Percentiles rank a stretch among this genome's conserved stretches.
These are phyloP conservation scores for Orchestes rusci DNA, from an alignment of 2,888 invertebrate species.

Conservation along the genomic window DNA sequence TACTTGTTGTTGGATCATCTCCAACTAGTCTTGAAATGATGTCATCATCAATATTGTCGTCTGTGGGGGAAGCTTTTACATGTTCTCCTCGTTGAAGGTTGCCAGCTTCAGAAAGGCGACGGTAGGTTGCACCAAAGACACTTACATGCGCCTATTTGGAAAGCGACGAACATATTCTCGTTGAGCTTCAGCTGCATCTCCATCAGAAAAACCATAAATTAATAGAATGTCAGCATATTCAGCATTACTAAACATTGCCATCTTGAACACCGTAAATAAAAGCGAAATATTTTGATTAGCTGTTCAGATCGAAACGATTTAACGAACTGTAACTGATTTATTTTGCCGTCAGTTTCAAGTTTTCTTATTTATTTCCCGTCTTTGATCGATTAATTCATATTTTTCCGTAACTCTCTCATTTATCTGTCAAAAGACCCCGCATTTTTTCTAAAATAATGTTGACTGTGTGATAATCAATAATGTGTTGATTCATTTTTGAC, in stretches of 20 bases:
- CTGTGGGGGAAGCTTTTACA: background rate
- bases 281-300: too few species aligned
- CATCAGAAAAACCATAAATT: background rate
- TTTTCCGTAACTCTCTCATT: too few species aligned
- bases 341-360: background rate
- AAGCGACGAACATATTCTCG: conserved; percentile 1
- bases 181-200: conserved; percentile 1
- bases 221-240: conserved; percentile 2
- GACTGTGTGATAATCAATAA: too few species aligned
- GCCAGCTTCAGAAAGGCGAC: background rate
- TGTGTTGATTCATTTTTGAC: too few species aligned
- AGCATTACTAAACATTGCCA: conserved; percentile 1
- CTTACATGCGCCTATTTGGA: conserved; percentile 2
- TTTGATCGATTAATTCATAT: too few species aligned
- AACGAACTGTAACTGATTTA: background rate
- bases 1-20: conserved; percentile 5
- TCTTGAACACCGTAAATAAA: background rate
- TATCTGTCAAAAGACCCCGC: too few species aligned
- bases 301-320: background rate
- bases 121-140: conserved; percentile 4
- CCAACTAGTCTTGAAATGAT: background rate
- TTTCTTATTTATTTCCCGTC: too few species aligned
- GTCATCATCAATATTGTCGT: conserved; percentile 4
- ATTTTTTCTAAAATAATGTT: too few species aligned
- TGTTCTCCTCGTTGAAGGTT: background rate